phyloP scores from a whole-genome alignment of 2,113 vertebrate genomes.

The Mormoops blainvillei region DNA sequence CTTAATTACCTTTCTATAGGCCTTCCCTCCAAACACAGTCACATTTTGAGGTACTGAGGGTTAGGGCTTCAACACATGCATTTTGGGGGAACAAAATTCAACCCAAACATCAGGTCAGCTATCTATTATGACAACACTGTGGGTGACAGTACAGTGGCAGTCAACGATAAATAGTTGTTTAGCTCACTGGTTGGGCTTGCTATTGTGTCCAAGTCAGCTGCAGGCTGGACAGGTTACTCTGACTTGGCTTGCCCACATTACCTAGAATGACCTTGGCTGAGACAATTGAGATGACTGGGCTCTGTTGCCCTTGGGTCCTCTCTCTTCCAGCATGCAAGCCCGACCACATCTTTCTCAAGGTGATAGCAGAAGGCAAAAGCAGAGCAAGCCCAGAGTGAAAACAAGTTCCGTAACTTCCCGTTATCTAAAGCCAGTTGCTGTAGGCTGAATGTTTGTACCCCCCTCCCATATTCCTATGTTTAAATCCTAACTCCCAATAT shows the following conservation, averaged over 20 bases:
- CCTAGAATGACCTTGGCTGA: not conserved
- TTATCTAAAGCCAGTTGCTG: not conserved
- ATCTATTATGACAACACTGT: no score
- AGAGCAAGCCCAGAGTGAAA: not conserved
- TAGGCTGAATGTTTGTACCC: not conserved
- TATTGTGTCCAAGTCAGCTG: not conserved
- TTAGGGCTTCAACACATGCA: not conserved
- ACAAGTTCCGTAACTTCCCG: accelerated
- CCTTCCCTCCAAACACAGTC: not conserved
- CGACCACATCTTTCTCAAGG: not conserved
- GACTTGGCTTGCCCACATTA: no score
- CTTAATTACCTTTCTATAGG: not conserved
- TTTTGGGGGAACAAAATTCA: not conserved
- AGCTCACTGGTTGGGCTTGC: not conserved
- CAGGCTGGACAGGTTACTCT: not conserved
- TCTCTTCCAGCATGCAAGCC: not conserved
- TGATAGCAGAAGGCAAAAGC: not conserved
- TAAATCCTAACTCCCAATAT: not conserved
- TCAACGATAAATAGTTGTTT: not conserved
- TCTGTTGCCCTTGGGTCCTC: no score
- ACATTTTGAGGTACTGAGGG: not conserved
- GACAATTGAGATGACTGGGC: not conserved
- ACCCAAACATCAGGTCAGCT: no score
- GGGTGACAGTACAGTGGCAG: not conserved
- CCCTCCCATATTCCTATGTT: not conserved